Conservation (phyloP, 2,797 vertebrate species). For the Karalla daura region DNA sequence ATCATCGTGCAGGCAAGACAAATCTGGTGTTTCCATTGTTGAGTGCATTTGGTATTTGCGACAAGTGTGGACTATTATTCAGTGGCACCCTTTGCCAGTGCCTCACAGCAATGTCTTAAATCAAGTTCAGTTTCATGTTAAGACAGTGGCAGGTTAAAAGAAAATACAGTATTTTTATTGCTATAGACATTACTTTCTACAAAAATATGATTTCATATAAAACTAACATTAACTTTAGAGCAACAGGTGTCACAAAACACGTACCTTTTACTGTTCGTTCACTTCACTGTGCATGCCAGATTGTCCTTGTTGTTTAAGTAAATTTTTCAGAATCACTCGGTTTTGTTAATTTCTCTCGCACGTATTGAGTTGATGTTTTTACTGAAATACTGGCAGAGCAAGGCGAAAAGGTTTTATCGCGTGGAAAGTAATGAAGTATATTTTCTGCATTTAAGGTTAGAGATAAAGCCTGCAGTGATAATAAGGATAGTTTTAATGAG, state of each 20-base stretch:
- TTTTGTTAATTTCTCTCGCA: constrained; percentile 18
- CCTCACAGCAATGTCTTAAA: neutral
- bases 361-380: constrained; percentile 15
- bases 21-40: constrained; percentile 15
- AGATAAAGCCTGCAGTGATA: constrained; percentile 28
- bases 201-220: neutral
- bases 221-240: too few species aligned
- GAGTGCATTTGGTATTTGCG: constrained; percentile 6
- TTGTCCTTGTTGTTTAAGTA: neutral
- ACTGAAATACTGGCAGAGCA: constrained; percentile 6
- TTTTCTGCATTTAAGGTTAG: constrained; percentile 4
- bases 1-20: constrained; percentile 10
- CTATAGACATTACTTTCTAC: too few species aligned
- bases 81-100: neutral
- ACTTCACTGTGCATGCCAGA: too few species aligned
- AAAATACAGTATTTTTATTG: too few species aligned
- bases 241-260: neutral
- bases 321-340: neutral
- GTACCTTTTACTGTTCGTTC: too few species aligned
- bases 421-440: constrained; percentile 10
- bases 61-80: constrained; percentile 8
- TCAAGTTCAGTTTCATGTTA: too few species aligned
- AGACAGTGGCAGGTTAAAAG: neutral
- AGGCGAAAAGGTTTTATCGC: neutral
- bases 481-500: constrained; percentile 23